Conservation (phyloP, 2,888 invertebrate genomes). For the Osmoderma eremita region DNA sequence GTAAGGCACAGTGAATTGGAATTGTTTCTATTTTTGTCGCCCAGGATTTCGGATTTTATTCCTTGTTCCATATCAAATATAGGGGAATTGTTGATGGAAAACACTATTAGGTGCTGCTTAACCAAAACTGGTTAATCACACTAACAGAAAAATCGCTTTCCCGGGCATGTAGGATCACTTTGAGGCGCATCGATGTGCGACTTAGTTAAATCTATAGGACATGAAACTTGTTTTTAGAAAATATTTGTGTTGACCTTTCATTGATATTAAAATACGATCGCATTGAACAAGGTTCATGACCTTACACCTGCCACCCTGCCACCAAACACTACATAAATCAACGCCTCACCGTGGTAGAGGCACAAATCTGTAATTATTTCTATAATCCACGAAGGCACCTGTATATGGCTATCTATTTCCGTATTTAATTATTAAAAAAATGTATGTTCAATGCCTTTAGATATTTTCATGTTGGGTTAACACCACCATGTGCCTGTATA, state of each 20-base stretch:
- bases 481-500: no score
- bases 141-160: conserved; percentile 16
- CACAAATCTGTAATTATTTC: conserved; percentile 2
- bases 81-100: no score
- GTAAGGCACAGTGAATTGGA: conserved; percentile 69
- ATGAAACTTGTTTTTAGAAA: conserved; percentile 41
- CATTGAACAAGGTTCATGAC: conserved; percentile 62
- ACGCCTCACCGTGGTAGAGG: conserved; percentile 26
- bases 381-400: not conserved
- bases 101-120: conserved; percentile 7
- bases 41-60: conserved; percentile 59
- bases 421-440: no score
- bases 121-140: conserved; percentile 39
- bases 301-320: conserved; percentile 58
- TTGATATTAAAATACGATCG: conserved; percentile 57
- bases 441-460: no score
- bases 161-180: conserved; percentile 25
- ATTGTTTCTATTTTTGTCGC: conserved; percentile 59
- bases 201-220: conserved; percentile 35
- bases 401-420: no score
- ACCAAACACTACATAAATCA: conserved; percentile 33
- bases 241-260: conserved; percentile 55
- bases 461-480: no score
- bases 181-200: conserved; percentile 38
- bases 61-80: conserved; percentile 57